Conservation (phyloP, 2,797 vertebrate species). For the Sebastes hubbsi region DNA sequence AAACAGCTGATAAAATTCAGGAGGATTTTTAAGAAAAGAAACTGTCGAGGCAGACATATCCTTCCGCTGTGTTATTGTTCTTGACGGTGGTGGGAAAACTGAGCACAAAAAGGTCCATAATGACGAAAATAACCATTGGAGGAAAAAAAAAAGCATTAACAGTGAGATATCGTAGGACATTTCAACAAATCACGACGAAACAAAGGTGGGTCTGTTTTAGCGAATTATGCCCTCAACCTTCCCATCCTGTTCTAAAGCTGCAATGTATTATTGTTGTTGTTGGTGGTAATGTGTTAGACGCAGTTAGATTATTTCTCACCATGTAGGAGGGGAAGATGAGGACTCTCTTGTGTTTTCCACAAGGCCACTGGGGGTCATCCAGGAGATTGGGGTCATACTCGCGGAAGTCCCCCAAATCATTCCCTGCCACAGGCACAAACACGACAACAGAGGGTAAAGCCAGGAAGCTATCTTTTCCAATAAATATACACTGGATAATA, state of each 20-base stretch:
- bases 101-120: slow-evolving; percentile 15
- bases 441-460: slow-evolving; percentile 17
- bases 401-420: slow-evolving; percentile 90
- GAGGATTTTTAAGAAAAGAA: slow-evolving; percentile 4
- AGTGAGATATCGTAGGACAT: not conserved
- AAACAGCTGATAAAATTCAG: slow-evolving; percentile 36
- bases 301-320: slow-evolving; percentile 85
- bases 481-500: not conserved
- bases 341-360: slow-evolving; percentile 98
- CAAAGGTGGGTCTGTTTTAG: slow-evolving; percentile 5
- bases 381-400: slow-evolving; percentile 98
- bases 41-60: slow-evolving; percentile 15
- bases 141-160: not conserved
- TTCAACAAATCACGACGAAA: slow-evolving; percentile 18
- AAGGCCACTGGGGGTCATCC: slow-evolving; percentile 99
- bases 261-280: not conserved
- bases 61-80: slow-evolving; percentile 40
- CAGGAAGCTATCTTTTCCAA: not conserved
- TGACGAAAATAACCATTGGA: not conserved
- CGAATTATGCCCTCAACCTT: slow-evolving; percentile 3
- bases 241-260: slow-evolving; percentile 10
- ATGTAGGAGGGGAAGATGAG: slow-evolving; percentile 99
- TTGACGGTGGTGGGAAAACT: slow-evolving; percentile 24
- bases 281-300: not conserved
- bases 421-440: slow-evolving; percentile 82